These are phyloP conservation scores for Zygogramma bicolorata DNA, from an alignment of 2,888 invertebrate species.

Conservation along the genomic window DNA sequence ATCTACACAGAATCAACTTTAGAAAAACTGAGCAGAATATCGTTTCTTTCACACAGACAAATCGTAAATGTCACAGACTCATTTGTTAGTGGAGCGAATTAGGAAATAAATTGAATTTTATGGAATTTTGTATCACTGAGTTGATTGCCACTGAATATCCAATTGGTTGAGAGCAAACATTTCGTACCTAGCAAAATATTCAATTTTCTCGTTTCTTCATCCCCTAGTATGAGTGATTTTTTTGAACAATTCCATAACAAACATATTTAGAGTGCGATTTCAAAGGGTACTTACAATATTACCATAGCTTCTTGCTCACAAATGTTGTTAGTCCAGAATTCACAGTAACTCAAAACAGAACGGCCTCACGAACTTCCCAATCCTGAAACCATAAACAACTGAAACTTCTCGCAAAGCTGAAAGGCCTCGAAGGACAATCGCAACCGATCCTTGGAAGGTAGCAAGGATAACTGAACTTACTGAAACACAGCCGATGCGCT, in stretches of 20 bases:
- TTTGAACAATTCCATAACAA: not conserved
- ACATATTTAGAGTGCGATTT: not conserved
- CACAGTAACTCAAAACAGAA: slow-evolving; percentile 21
- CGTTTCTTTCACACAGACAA: no score
- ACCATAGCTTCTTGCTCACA: slow-evolving; percentile 62
- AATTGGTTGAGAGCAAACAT: no score
- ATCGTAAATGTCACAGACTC: no score
- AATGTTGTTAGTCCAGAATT: slow-evolving; percentile 35
- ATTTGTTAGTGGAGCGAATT: no score
- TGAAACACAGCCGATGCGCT: slow-evolving; percentile 41
- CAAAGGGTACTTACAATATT: slow-evolving; percentile 63
- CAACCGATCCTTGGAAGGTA: slow-evolving; percentile 56
- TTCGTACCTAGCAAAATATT: no score
- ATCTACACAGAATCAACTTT: no score
- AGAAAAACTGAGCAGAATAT: no score
- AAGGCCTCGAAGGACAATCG: slow-evolving; percentile 27
- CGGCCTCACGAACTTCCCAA: slow-evolving; percentile 9
- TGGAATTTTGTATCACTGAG: no score
- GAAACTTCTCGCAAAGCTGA: not conserved
- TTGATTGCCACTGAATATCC: no score
- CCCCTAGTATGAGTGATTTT: no score
- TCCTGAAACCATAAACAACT: not conserved
- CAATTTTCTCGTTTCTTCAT: no score
- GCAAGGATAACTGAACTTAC: slow-evolving; percentile 57
- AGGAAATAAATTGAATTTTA: no score